phyloP scores from a whole-genome alignment of 2,113 vertebrate genomes.

The Tachysurus fulvidraco region DNA sequence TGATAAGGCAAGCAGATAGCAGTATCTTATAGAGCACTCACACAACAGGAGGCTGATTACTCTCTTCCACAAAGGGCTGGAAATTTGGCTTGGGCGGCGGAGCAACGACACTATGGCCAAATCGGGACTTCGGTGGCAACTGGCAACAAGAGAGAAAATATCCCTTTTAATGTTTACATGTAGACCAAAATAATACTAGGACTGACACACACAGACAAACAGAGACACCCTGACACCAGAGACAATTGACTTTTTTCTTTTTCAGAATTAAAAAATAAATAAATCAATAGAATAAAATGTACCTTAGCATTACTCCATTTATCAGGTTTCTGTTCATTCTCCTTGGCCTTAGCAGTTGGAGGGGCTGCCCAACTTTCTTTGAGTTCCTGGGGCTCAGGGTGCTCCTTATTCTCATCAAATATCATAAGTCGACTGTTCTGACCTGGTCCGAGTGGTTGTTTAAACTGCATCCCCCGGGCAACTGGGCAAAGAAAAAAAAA shows the following conservation, averaged over 20 bases:
- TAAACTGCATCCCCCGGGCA: constrained; percentile 70
- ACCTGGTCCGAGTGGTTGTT: constrained; percentile 53
- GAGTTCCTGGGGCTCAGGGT: constrained; percentile 63
- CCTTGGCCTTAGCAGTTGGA: constrained; percentile 80
- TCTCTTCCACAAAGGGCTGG: constrained; percentile 89
- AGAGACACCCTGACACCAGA: too few relatives aligned
- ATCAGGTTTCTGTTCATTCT: constrained; percentile 83
- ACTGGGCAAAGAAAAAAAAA: constrained; percentile 61
- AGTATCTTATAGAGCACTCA: constrained; percentile 71
- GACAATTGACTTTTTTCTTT: too few relatives aligned
- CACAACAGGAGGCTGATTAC: constrained; percentile 82
- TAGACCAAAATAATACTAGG: not conserved
- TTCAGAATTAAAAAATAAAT: not conserved
- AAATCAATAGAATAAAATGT: not conserved
- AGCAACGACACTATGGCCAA: constrained; percentile 57
- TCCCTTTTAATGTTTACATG: not conserved
- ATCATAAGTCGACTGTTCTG: constrained; percentile 73
- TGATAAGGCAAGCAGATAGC: not conserved
- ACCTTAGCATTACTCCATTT: constrained; percentile 80
- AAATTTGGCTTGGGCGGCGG: constrained; percentile 77
- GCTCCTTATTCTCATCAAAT: constrained; percentile 84
- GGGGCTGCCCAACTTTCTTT: constrained; percentile 80
- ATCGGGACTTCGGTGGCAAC: constrained; percentile 69
- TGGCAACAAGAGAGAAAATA: constrained; percentile 35
- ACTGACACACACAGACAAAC: not conserved